Percentiles rank a stretch among this genome's conserved stretches.
These are phyloP conservation scores for Psittacus erithacus DNA, from an alignment of 2,113 vertebrate genomes.

Conservation along the genomic window DNA sequence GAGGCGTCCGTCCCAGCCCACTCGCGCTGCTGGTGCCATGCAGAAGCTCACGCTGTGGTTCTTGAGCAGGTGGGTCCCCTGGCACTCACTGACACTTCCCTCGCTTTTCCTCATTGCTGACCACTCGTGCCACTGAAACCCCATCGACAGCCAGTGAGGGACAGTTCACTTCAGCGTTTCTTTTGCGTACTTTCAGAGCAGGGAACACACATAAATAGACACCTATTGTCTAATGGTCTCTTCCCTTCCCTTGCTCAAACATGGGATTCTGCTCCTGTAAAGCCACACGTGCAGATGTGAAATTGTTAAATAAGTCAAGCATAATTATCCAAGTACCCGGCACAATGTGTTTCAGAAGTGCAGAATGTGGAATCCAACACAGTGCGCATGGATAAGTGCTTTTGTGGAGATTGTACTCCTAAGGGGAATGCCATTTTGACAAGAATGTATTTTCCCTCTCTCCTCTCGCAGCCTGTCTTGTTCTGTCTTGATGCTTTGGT, in stretches of 20 bases:
- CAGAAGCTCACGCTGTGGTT: background rate
- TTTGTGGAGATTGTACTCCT: background rate
- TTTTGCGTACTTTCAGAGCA: background rate
- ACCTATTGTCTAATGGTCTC: background rate
- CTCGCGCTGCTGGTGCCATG: accelerated
- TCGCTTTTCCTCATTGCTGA: background rate
- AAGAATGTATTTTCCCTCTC: background rate
- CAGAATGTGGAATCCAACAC: background rate
- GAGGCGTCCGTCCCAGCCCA: background rate
- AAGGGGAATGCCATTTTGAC: slow-evolving; percentile 36
- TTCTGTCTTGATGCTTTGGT: background rate
- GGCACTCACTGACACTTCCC: background rate
- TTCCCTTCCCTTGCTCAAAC: background rate
- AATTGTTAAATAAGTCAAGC: slow-evolving; percentile 37
- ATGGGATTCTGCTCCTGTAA: background rate
- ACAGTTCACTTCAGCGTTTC: background rate
- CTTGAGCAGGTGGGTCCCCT: background rate
- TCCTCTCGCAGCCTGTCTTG: background rate
- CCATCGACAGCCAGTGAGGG: background rate
- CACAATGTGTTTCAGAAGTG: background rate
- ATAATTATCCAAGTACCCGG: background rate
- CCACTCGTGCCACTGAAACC: background rate
- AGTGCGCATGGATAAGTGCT: background rate
- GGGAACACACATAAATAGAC: background rate
- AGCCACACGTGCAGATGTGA: background rate